These are phyloP conservation scores for Cheilosia vernalis DNA, from an alignment of 2,888 invertebrate genomes.

Conservation along the genomic window DNA sequence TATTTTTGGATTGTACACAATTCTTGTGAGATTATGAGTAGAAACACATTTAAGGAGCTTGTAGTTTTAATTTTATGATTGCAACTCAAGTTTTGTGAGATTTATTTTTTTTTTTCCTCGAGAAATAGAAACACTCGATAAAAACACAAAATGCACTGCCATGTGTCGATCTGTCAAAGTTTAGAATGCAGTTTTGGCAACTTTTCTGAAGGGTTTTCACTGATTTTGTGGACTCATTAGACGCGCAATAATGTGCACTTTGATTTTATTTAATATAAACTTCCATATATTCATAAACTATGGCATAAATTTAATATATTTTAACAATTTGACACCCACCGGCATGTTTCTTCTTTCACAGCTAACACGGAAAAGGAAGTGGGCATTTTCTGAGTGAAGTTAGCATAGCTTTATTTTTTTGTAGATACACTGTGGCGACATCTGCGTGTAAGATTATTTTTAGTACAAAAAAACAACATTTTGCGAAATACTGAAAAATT, in stretches of 20 bases:
- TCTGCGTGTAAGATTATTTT: background rate
- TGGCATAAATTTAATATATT: conserved; percentile 77
- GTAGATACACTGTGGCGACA: conserved; percentile 5
- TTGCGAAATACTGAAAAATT: conserved; percentile 1
- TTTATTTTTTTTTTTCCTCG: background rate
- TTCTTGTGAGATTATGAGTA: background rate
- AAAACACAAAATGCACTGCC: conserved; percentile 57
- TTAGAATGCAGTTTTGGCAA: conserved; percentile 44
- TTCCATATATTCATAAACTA: conserved; percentile 2
- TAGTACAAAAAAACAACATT: conserved; percentile 26
- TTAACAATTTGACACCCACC: conserved; percentile 81
- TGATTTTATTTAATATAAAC: conserved; percentile 14
- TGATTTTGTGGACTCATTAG: conserved; percentile 21
- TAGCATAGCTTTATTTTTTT: conserved; percentile 21
- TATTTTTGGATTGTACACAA: conserved; percentile 66
- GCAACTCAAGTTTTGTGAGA: conserved; percentile 4
- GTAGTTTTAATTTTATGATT: background rate
- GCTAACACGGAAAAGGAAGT: conserved; percentile 84
- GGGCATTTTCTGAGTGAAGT: conserved; percentile 54
- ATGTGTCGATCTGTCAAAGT: conserved; percentile 75
- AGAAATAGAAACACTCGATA: conserved; percentile 4
- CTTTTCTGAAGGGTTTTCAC: conserved; percentile 19
- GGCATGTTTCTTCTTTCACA: conserved; percentile 84
- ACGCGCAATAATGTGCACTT: conserved; percentile 43
- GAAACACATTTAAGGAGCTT: background rate